Conservation (phyloP, 2,797 vertebrate genomes). For the Hoplostethus atlanticus region DNA sequence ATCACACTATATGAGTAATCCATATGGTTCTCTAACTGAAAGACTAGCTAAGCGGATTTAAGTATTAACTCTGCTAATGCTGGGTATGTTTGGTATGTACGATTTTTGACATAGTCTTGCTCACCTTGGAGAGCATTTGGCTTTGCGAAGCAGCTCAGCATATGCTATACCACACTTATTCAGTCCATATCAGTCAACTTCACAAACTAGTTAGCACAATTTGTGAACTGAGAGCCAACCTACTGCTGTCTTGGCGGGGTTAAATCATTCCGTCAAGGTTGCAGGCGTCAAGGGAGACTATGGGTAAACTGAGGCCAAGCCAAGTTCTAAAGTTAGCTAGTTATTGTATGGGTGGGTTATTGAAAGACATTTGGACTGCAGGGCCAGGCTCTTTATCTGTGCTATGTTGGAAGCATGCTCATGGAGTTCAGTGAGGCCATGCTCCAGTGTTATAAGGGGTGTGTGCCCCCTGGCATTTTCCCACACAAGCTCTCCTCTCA, state of each 20-base stretch:
- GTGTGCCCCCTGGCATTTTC: conserved; percentile 33
- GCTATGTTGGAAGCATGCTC: conserved; percentile 12
- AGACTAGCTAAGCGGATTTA: conserved; percentile 73
- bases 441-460: conserved; percentile 20
- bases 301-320: conserved; percentile 7
- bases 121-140: conserved; percentile 49
- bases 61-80: conserved; percentile 50
- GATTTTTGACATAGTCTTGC: conserved; percentile 58
- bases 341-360: not conserved
- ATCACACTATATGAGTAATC: conserved; percentile 26
- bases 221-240: not conserved
- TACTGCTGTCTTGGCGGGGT: not conserved
- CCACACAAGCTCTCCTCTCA: conserved; percentile 51
- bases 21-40: conserved; percentile 55
- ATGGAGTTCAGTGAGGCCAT: conserved; percentile 29
- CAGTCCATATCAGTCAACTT: not conserved
- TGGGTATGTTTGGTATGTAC: conserved; percentile 75
- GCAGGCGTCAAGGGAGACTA: conserved; percentile 1
- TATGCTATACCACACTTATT: conserved; percentile 7
- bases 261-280: conserved; percentile 1
- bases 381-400: conserved; percentile 25
- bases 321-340: conserved; percentile 54
- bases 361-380: conserved; percentile 5
- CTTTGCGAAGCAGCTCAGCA: conserved; percentile 28
- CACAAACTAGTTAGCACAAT: not conserved